Percentiles rank a stretch among this genome's conserved stretches.
These are phyloP conservation scores for Dicrurus megarhynchus DNA, from an alignment of 2,113 vertebrate species.

Conservation along the genomic window DNA sequence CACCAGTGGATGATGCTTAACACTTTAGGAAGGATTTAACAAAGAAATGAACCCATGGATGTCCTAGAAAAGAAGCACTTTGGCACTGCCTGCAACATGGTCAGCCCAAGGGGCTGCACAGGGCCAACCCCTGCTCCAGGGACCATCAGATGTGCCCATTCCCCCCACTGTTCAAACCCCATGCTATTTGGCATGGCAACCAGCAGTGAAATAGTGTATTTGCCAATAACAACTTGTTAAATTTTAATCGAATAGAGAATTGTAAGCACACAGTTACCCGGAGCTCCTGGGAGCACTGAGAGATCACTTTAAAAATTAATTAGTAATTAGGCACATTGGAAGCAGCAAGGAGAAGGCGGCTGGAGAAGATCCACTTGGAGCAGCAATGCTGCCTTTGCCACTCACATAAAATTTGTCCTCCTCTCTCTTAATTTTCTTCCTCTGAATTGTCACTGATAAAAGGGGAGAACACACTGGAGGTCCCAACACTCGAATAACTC, in stretches of 20 bases:
- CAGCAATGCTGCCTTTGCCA: not conserved
- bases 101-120: not conserved
- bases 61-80: not conserved
- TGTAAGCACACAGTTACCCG: slow-evolving; percentile 45
- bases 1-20: not conserved
- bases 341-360: slow-evolving; percentile 12
- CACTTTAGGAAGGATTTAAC: not conserved
- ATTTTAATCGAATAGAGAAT: slow-evolving; percentile 69
- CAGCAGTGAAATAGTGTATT: slow-evolving; percentile 43
- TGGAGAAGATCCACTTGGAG: slow-evolving; percentile 29
- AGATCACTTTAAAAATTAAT: slow-evolving; percentile 69
- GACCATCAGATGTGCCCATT: rapidly evolving
- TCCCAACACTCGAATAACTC: not conserved
- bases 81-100: not conserved
- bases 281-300: slow-evolving; percentile 38
- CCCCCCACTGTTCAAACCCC: not conserved
- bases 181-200: not conserved
- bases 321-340: slow-evolving; percentile 50
- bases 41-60: not conserved
- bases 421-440: not conserved
- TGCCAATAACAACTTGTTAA: slow-evolving; percentile 71
- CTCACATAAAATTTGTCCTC: not conserved
- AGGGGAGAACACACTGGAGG: not conserved
- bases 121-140: not conserved
- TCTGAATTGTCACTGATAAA: not conserved